Evolutionary conservation across 2,888 invertebrate species (phyloP).

Genomic region (Acleris holmiana): DNA sequence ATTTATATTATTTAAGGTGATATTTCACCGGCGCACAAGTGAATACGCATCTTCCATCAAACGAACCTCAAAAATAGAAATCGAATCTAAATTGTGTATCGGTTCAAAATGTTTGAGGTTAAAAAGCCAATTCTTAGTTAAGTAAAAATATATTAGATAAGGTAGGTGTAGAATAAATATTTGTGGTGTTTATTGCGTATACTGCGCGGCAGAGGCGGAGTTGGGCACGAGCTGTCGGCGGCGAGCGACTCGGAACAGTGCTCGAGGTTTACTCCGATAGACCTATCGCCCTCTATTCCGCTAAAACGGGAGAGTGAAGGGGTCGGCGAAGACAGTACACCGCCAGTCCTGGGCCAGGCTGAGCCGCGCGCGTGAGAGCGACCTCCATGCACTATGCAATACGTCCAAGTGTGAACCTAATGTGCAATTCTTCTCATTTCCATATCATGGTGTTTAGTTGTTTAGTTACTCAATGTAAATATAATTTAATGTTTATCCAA

Average conservation of each 20-base stretch:
- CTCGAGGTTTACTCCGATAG: too few relatives aligned
- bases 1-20: constrained; percentile 51
- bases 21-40: constrained; percentile 64
- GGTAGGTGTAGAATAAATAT: constrained; percentile 69
- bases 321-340: too few relatives aligned
- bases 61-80: constrained; percentile 50
- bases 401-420: constrained; percentile 77
- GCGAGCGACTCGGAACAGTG: too few relatives aligned
- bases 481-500: constrained; percentile 77
- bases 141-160: constrained; percentile 75
- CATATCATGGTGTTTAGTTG: constrained; percentile 79
- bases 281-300: too few relatives aligned
- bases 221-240: too few relatives aligned
- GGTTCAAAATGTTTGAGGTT: constrained; percentile 60
- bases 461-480: constrained; percentile 80
- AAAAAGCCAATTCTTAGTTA: constrained; percentile 76
- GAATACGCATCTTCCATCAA: constrained; percentile 63
- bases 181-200: constrained; percentile 64
- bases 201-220: constrained; percentile 47
- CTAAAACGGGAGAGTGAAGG: too few relatives aligned
- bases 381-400: constrained; percentile 66
- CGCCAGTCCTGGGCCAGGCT: too few relatives aligned
- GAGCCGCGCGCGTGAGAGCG: constrained; percentile 45
- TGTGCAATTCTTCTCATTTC: constrained; percentile 83
- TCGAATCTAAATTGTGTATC: constrained; percentile 52